Evolutionary conservation across 2,797 vertebrate species (phyloP), one percentile per base, ranked within the genome.

Genomic region (Myotis findleyi): DNA sequence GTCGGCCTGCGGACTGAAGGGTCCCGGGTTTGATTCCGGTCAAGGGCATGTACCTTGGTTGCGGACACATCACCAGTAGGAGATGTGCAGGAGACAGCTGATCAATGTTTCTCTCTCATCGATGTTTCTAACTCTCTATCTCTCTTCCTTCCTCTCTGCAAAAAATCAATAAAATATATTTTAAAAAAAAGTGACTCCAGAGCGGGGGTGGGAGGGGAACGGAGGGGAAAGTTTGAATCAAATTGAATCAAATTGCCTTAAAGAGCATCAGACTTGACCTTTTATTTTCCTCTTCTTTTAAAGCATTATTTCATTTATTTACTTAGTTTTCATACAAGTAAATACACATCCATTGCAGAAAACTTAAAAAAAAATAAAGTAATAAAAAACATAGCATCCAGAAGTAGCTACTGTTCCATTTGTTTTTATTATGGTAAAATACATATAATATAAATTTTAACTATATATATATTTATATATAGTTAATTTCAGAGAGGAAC

Each of bases 321-420:
- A 75, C 66, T 76, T 94, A 30, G 18, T 90, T 89, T 92, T 90
- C 66, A 89, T 6, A 41, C 36, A 64, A 44, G 41, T 33, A 82
- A 83, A 76, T 82, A 73, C 5, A 69, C 6, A 83, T 30, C 30
- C 66, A 62, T 47, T 86, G 59, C 44, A 76, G 59, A 91, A 93
- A 93, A 93, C 59, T 41, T 79, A n/a, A 64, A 91, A 95, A 93
- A 75, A 49, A 68, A 79, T 33, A 38, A 87, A 83, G 38, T 77
- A 84, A 81, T 75, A 49, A 75, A 87, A 44, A 66, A 33, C n/a
- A n/a, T 11, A 62, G 21, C 8, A 76, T 87, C 30, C 7, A 38
- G 41, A 68, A 57, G 36, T 84, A 91, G 23, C 57, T 71, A 87
- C 49, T 53, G 2, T 83, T 84, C 57, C 1, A 85, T 59, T 69